Evolutionary conservation across 2,113 vertebrate species (phyloP).

Genomic region (Podarcis raffonei): DNA sequence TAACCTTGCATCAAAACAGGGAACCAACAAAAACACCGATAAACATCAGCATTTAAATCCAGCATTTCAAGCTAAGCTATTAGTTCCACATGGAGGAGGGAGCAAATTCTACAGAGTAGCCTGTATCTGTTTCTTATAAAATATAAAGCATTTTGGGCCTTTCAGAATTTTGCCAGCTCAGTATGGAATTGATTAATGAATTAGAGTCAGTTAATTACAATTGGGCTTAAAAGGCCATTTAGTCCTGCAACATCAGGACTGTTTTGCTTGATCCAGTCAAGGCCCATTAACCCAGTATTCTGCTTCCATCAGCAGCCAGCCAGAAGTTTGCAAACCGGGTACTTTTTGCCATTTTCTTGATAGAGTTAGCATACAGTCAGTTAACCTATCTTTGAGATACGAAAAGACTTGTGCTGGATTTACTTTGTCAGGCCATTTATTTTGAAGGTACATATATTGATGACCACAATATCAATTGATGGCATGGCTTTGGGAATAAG

Average conservation of each 20-base stretch:
- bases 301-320: neutral
- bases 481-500: neutral
- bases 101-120: neutral
- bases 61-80: neutral
- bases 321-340: neutral
- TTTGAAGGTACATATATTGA: neutral
- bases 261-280: neutral
- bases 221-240: neutral
- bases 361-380: no score
- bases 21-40: neutral
- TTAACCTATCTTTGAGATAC: neutral
- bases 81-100: neutral
- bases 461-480: neutral
- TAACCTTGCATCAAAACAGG: neutral
- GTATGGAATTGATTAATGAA: neutral
- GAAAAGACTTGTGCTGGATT: neutral
- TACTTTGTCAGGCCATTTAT: neutral
- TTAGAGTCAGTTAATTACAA: neutral
- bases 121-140: slow-evolving; percentile 3
- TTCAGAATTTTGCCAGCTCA: neutral
- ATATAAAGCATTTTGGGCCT: neutral
- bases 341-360: neutral
- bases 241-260: neutral
- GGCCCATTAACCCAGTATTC: neutral
- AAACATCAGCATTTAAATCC: slow-evolving; percentile 5